A percentile compares a stretch with the other conserved stretches of the same genome.
Conservation (phyloP, 2,888 invertebrate genomes). For the Isotomurus palustris region DNA sequence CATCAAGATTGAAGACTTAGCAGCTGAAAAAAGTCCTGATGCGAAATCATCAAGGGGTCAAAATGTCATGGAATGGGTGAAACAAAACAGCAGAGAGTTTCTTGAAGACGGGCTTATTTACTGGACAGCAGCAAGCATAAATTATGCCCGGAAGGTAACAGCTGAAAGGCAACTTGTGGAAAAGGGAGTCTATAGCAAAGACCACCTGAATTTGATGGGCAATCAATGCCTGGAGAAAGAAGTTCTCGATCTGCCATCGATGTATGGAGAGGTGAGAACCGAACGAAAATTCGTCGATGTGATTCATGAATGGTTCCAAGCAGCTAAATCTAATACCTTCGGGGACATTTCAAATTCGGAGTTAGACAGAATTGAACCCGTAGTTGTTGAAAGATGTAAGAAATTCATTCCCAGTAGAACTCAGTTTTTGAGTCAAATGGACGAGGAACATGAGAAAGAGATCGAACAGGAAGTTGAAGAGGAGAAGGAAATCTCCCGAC, state of each 20-base stretch:
- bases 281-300: slow-evolving; percentile 3
- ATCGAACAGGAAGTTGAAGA: slow-evolving; percentile 12
- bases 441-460: slow-evolving; percentile 26
- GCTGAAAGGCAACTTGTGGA: slow-evolving; percentile 14
- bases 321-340: not conserved
- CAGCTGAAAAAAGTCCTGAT: too few species aligned
- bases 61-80: slow-evolving; percentile 29
- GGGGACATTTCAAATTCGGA: not conserved
- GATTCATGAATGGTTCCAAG: slow-evolving; percentile 15
- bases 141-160: slow-evolving; percentile 21
- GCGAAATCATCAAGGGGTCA: slow-evolving; percentile 6
- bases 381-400: not conserved
- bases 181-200: not conserved
- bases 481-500: slow-evolving; percentile 3
- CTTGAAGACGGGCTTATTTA: slow-evolving; percentile 29
- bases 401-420: slow-evolving; percentile 9
- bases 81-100: slow-evolving; percentile 17
- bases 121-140: slow-evolving; percentile 23
- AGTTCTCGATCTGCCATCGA: slow-evolving; percentile 12
- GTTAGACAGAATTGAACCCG: not conserved
- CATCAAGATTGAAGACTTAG: slow-evolving; percentile 8
- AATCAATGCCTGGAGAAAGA: slow-evolving; percentile 21
- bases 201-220: not conserved
- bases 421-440: slow-evolving; percentile 10
- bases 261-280: slow-evolving; percentile 18